Evolutionary conservation across 2,888 invertebrate species (phyloP).

Genomic region (Phytoseiulus persimilis): DNA sequence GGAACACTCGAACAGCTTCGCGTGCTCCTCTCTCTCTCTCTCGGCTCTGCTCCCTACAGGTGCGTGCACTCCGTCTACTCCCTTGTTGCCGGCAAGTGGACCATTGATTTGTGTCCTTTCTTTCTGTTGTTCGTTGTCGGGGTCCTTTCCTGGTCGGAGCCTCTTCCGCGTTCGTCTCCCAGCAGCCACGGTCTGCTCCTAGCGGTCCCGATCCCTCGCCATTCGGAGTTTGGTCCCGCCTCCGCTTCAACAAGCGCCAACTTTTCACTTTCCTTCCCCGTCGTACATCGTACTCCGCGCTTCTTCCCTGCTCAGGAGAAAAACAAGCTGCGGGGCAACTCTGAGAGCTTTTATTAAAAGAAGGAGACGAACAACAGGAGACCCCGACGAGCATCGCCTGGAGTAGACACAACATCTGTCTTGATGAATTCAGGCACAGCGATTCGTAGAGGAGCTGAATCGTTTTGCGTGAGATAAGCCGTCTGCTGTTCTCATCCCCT

Average conservation of each 20-base stretch:
- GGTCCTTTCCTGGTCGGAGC: background rate
- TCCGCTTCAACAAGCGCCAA: background rate
- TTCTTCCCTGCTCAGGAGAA: background rate
- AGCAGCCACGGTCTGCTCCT: background rate
- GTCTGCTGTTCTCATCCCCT: background rate
- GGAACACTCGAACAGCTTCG: background rate
- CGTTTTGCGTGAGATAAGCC: background rate
- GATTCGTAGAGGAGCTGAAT: background rate
- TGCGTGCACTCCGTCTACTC: background rate
- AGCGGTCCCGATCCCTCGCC: background rate
- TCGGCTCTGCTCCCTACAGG: background rate
- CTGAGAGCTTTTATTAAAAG: background rate
- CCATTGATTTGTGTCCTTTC: background rate
- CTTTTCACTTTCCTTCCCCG: background rate
- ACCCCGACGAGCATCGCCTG: background rate
- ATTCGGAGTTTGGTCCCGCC: background rate
- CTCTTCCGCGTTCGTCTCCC: background rate
- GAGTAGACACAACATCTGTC: background rate
- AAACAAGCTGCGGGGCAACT: background rate
- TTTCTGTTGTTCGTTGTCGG: background rate
- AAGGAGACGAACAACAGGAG: background rate
- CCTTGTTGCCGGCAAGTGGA: background rate
- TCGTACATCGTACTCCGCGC: background rate
- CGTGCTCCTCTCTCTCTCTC: background rate
- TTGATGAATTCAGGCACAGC: background rate